Evolutionary conservation across 2,797 vertebrate genomes (phyloP).

Genomic region (Cossypha dichroa): DNA sequence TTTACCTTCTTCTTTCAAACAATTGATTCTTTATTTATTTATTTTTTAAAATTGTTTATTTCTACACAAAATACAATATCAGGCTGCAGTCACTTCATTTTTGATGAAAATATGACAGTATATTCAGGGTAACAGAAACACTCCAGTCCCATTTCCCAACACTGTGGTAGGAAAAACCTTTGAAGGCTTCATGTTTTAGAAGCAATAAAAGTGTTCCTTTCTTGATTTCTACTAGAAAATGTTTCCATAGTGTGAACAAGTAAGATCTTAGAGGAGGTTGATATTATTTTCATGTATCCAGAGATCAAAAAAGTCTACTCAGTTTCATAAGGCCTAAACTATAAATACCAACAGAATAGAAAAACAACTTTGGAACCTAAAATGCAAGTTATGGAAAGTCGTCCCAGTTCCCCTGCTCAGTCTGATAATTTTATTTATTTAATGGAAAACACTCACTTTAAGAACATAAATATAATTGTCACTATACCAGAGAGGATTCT

Average conservation of each 20-base stretch:
- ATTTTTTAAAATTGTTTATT: neutral
- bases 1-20: neutral
- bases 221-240: slow-evolving; percentile 2
- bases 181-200: neutral
- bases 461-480: neutral
- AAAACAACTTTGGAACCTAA: neutral
- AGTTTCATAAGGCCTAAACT: neutral
- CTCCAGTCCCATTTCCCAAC: neutral
- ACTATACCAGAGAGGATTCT: neutral
- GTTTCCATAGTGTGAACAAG: neutral
- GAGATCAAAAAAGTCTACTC: neutral
- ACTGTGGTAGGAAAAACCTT: neutral
- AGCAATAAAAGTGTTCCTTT: neutral
- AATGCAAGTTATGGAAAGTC: neutral
- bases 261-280: neutral
- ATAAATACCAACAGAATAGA: neutral
- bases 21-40: neutral
- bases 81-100: neutral
- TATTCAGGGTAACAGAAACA: neutral
- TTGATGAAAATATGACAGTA: neutral
- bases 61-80: neutral
- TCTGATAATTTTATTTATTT: neutral
- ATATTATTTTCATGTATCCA: neutral
- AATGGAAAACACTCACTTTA: neutral
- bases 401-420: neutral